Conservation (phyloP, 2,888 invertebrate genomes). For the Drosophila multiciliata region DNA sequence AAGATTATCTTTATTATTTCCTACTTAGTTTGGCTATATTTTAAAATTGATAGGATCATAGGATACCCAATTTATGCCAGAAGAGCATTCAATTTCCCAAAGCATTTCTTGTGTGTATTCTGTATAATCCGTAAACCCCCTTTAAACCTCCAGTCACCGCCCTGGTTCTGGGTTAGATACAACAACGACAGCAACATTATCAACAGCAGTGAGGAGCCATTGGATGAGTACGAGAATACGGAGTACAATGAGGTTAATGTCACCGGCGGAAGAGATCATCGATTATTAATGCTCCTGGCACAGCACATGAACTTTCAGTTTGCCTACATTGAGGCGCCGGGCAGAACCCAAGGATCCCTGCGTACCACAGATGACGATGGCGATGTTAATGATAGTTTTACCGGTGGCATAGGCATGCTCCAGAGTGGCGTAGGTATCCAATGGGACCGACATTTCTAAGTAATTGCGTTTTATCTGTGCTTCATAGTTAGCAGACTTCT, state of each 20-base stretch:
- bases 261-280: conserved; percentile 90
- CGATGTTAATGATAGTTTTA: conserved; percentile 89
- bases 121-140: not conserved
- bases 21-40: not conserved
- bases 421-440: conserved; percentile 87
- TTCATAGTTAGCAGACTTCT: conserved; percentile 88
- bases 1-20: not conserved
- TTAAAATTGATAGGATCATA: not conserved
- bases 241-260: conserved; percentile 84
- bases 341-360: conserved; percentile 89
- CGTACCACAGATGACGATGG: conserved; percentile 82
- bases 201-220: conserved; percentile 83
- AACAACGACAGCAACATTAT: conserved; percentile 86
- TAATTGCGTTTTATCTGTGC: not conserved
- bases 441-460: not conserved
- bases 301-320: conserved; percentile 90
- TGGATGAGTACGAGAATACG: conserved; percentile 19
- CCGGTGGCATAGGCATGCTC: conserved; percentile 90
- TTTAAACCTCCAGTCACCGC: conserved; percentile 86
- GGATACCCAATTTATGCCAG: not conserved
- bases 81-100: not conserved
- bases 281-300: conserved; percentile 88
- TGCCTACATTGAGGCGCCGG: conserved; percentile 90
- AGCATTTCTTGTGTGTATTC: no score
- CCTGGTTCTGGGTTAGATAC: conserved; percentile 91